Evolutionary conservation across 2,888 invertebrate species (phyloP).

Genomic region (Agrochola litura): DNA sequence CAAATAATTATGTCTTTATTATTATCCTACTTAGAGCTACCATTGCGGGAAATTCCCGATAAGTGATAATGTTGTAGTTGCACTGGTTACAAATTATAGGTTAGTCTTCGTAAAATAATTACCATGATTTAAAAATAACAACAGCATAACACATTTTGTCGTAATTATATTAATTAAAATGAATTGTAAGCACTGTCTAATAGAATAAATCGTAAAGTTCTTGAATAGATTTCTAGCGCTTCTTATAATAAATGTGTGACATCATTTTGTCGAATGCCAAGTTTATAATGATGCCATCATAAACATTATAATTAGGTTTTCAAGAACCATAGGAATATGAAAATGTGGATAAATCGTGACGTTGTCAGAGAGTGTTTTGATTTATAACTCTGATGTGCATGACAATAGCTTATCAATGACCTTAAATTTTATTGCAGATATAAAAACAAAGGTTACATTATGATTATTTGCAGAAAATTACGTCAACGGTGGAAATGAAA

Average conservation of each 20-base stretch:
- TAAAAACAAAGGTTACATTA: slow-evolving; percentile 35
- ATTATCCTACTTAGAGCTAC: no score
- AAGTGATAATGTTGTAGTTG: background rate
- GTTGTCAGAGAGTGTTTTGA: background rate
- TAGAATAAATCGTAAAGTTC: background rate
- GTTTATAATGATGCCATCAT: background rate
- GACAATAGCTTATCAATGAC: background rate
- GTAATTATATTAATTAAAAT: background rate
- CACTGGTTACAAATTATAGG: background rate
- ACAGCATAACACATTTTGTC: background rate
- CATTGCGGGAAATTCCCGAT: background rate
- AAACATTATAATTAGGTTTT: background rate
- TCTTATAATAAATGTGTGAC: no score
- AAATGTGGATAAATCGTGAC: background rate
- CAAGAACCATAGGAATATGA: background rate
- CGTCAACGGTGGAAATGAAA: slow-evolving; percentile 97
- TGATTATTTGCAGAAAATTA: slow-evolving; percentile 93
- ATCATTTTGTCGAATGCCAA: background rate
- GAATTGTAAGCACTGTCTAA: background rate
- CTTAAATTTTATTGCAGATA: slow-evolving; percentile 8
- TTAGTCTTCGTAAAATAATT: no score
- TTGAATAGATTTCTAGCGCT: background rate
- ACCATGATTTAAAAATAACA: no score
- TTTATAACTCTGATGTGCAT: background rate
- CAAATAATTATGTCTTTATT: background rate